Evolutionary conservation across 2,113 vertebrate genomes (phyloP).

Genomic region (Hiodon alosoides): DNA sequence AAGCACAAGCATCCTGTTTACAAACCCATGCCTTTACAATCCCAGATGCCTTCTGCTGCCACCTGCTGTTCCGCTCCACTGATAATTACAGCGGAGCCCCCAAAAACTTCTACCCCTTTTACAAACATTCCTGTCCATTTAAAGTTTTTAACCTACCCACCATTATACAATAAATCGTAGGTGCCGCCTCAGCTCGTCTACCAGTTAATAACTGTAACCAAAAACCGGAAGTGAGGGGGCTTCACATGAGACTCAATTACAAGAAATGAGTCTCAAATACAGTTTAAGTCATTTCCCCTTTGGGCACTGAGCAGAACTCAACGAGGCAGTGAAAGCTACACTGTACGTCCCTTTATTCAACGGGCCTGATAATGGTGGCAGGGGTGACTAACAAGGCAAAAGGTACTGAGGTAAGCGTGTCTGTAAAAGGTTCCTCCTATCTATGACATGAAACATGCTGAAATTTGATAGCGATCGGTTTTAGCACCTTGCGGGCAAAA

Average conservation of each 20-base stretch:
- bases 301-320: conserved; percentile 29
- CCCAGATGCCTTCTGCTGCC: conserved; percentile 67
- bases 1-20: conserved; percentile 70
- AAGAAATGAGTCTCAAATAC: conserved; percentile 28
- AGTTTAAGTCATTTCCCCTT: conserved; percentile 32
- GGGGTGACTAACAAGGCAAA: conserved; percentile 20
- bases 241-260: conserved; percentile 33
- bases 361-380: conserved; percentile 25
- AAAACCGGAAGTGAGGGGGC: conserved; percentile 59
- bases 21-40: conserved; percentile 67
- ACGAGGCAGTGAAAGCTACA: conserved; percentile 8
- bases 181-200: conserved; percentile 51
- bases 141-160: conserved; percentile 33
- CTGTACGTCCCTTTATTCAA: conserved; percentile 21
- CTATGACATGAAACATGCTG: background rate
- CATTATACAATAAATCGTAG: conserved; percentile 63
- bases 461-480: background rate
- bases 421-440: background rate
- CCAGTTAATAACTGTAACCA: conserved; percentile 37
- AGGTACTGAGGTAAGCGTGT: conserved; percentile 34
- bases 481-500: background rate
- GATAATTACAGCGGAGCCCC: conserved; percentile 48
- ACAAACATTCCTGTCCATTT: no score
- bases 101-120: no score
- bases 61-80: conserved; percentile 49